Percentiles rank a stretch among this genome's conserved stretches.
Evolutionary conservation across 1,140 invertebrate genomes (phyloP).

Genomic region (Eueides isabella): DNA sequence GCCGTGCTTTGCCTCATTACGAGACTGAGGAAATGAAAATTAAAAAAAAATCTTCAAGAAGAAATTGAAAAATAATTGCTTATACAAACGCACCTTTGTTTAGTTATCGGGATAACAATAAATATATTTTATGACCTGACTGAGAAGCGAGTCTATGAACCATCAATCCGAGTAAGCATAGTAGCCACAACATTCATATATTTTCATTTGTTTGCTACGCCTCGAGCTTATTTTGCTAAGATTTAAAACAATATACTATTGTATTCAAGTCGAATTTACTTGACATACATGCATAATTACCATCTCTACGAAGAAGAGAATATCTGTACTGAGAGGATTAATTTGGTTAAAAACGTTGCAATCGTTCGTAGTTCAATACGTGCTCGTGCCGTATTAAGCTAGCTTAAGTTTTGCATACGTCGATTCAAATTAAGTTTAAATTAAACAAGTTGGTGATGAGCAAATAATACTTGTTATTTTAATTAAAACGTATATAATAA

Average conservation of each 20-base stretch:
- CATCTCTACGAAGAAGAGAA: background rate
- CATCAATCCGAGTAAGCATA: too few species aligned
- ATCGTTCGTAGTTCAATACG: background rate
- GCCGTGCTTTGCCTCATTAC: background rate
- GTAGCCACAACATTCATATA: too few species aligned
- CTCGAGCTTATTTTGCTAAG: too few species aligned
- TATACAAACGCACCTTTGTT: too few species aligned
- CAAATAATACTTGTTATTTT: background rate
- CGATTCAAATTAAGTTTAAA: background rate
- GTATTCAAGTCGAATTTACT: background rate
- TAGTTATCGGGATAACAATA: too few species aligned
- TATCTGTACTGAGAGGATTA: background rate
- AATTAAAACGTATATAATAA: background rate
- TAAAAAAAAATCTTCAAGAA: too few species aligned
- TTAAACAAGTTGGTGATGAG: background rate
- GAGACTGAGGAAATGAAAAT: background rate
- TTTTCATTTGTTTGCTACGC: too few species aligned
- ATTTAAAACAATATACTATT: background rate
- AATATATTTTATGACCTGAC: too few species aligned
- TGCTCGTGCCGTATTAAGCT: conserved; percentile 1
- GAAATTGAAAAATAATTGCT: too few species aligned
- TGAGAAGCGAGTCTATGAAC: too few species aligned
- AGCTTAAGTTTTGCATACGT: conserved; percentile 11
- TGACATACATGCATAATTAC: background rate
- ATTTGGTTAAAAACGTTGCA: conserved; percentile 7